Percentiles rank a stretch among this genome's conserved stretches.
Conservation (phyloP, 1,140 invertebrate genomes). For the Belonocnema kinseyi region DNA sequence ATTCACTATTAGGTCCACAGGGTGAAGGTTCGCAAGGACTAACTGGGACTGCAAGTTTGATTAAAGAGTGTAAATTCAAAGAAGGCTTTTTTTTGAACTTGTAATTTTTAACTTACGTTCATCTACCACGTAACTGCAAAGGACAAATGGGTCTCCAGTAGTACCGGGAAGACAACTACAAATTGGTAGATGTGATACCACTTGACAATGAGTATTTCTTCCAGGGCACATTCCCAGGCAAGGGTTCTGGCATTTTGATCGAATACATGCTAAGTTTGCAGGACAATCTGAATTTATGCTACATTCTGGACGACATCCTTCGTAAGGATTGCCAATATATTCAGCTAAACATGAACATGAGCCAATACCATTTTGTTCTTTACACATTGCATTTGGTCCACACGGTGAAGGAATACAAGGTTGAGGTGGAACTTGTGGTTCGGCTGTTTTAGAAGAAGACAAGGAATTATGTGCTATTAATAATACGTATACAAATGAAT, state of each 20-base stretch:
- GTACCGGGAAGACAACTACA: conserved; percentile 84
- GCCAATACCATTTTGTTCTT: conserved; percentile 79
- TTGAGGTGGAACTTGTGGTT: conserved; percentile 58
- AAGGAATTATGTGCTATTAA: background rate
- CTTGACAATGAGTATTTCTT: conserved; percentile 82
- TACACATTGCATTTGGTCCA: conserved; percentile 83
- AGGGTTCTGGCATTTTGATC: conserved; percentile 84
- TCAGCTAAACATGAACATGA: conserved; percentile 82
- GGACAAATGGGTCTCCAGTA: conserved; percentile 84
- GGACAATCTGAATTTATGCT: conserved; percentile 83
- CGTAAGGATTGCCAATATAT: conserved; percentile 84
- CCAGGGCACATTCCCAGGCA: conserved; percentile 84
- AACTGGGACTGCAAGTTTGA: conserved; percentile 59
- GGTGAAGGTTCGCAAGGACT: conserved; percentile 76
- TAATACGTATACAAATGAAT: background rate
- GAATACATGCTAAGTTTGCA: conserved; percentile 83
- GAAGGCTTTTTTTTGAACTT: conserved; percentile 14
- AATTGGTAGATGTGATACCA: conserved; percentile 83
- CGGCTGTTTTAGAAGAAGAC: background rate
- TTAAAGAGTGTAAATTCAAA: conserved; percentile 58
- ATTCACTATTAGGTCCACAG: conserved; percentile 75
- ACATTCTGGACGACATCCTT: conserved; percentile 85
- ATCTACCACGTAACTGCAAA: conserved; percentile 76
- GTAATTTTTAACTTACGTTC: conserved; percentile 57
- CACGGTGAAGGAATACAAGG: conserved; percentile 82